Conservation (phyloP, 1,140 invertebrate genomes). For the Scylla paramamosain region DNA sequence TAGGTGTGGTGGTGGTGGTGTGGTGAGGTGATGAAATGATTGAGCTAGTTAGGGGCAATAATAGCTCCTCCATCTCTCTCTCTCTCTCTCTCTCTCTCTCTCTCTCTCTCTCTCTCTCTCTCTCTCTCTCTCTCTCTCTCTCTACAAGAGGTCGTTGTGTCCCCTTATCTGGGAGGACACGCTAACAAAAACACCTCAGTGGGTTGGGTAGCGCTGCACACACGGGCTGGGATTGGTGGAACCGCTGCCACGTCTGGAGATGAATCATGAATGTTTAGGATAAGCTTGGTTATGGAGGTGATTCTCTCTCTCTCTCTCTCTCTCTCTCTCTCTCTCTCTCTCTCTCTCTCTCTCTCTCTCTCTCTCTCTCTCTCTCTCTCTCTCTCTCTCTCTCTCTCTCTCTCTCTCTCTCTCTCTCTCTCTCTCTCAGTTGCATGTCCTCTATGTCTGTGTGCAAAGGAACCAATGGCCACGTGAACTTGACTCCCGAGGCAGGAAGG, state of each 20-base stretch:
- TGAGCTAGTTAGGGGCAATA: not conserved
- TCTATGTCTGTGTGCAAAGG: not conserved
- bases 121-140: too few species aligned
- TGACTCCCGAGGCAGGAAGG: not conserved
- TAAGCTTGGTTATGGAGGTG: too few species aligned
- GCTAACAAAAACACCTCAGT: too few species aligned
- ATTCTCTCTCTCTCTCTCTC: too few species aligned
- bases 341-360: not conserved
- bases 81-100: conserved; percentile 16
- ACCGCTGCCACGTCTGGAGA: too few species aligned
- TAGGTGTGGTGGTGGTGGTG: not conserved
- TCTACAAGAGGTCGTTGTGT: too few species aligned
- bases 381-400: not conserved
- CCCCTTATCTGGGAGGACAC: too few species aligned
- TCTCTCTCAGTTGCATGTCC: not conserved
- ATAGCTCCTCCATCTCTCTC: not conserved
- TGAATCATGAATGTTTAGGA: too few species aligned
- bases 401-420: too few species aligned
- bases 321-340: too few species aligned
- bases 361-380: conserved; percentile 20
- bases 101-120: conserved; percentile 10
- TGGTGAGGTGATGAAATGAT: not conserved
- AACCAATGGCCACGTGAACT: not conserved
- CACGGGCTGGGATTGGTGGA: too few species aligned
- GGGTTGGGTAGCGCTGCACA: too few species aligned